Evolutionary conservation across 2,797 vertebrate species (phyloP).

Genomic region (Sciurus carolinensis): DNA sequence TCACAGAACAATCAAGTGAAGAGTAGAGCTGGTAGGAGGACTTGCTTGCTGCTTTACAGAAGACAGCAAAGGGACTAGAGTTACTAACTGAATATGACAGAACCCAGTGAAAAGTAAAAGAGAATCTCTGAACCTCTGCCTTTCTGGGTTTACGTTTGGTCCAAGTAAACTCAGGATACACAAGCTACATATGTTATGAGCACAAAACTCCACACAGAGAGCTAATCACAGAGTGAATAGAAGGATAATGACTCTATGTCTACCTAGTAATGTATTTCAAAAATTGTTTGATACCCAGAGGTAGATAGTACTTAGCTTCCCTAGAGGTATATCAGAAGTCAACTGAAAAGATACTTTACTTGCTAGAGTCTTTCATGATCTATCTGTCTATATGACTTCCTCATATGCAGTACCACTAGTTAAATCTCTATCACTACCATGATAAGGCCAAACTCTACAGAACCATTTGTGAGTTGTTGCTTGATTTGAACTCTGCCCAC

Average conservation of each 20-base stretch:
- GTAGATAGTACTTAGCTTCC: background rate
- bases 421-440: background rate
- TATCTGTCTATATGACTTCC: background rate
- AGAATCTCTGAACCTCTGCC: background rate
- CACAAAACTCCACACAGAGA: slow-evolving; percentile 32
- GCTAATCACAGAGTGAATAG: background rate
- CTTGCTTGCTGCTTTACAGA: slow-evolving; percentile 23
- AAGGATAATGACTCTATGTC: background rate
- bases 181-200: background rate
- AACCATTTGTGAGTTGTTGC: background rate
- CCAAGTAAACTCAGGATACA: background rate
- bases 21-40: background rate
- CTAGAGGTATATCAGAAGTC: slow-evolving; percentile 6
- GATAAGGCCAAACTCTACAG: background rate
- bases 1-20: slow-evolving; percentile 15
- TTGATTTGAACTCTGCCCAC: background rate
- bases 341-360: slow-evolving; percentile 40
- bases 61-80: background rate
- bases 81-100: background rate
- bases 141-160: slow-evolving; percentile 15
- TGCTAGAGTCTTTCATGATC: background rate
- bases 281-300: background rate
- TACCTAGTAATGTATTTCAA: slow-evolving; percentile 2
- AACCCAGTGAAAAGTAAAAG: background rate
- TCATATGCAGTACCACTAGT: background rate